Conservation (phyloP, 1,140 invertebrate species). For the Bombus waltoni region DNA sequence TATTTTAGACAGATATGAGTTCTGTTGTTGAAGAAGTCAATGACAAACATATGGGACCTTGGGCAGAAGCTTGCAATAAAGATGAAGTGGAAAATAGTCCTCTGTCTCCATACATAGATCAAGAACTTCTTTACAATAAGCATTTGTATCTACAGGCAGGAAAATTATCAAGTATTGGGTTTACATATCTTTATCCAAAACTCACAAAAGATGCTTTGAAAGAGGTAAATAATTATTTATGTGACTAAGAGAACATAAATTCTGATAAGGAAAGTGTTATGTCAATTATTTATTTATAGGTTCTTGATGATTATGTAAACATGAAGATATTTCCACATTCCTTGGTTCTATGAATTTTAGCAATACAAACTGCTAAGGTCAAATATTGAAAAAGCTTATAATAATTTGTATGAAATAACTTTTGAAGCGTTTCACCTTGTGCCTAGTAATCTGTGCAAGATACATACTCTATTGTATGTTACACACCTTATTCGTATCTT, state of each 20-base stretch:
- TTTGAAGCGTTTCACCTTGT: constrained; percentile 74
- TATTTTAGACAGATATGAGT: constrained; percentile 86
- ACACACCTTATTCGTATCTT: constrained; percentile 57
- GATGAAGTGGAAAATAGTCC: constrained; percentile 92
- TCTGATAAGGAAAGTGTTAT: neutral
- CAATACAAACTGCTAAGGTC: constrained; percentile 39
- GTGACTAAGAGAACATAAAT: neutral
- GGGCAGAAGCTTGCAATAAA: constrained; percentile 92
- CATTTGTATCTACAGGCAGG: constrained; percentile 89
- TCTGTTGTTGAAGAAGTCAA: constrained; percentile 93
- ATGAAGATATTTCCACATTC: constrained; percentile 90
- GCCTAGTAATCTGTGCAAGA: constrained; percentile 71
- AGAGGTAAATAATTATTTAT: constrained; percentile 80
- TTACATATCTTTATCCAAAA: constrained; percentile 83
- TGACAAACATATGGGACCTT: constrained; percentile 95
- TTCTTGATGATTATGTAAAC: constrained; percentile 87
- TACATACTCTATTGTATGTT: constrained; percentile 62
- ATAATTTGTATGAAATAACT: constrained; percentile 54
- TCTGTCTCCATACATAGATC: constrained; percentile 92
- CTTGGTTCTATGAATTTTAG: constrained; percentile 81
- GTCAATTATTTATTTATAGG: constrained; percentile 80
- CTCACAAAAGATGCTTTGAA: constrained; percentile 85
- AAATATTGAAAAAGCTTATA: constrained; percentile 45
- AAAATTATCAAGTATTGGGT: constrained; percentile 86
- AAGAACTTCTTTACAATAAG: constrained; percentile 91